Base-by-base conservation (phyloP, 2,113 vertebrate genomes). In the Synodontis membranacea region DNA sequence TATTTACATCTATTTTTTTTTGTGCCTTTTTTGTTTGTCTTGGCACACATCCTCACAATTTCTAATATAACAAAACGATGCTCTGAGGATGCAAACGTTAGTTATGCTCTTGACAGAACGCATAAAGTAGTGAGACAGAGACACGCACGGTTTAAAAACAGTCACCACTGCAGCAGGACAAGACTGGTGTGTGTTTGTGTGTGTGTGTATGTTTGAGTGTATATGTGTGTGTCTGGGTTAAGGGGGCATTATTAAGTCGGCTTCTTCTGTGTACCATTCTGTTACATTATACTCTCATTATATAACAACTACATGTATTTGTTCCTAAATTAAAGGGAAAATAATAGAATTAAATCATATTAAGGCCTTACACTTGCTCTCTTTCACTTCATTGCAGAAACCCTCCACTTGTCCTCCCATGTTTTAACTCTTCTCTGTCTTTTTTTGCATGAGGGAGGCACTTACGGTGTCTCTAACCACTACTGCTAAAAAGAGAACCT, bases 31-130 rank as follows among this genome's bases (percentile, higher is more conserved):
- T 76, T 87, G 80, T 90, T 75, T 78, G 50, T 82, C 64, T 74
- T 56, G 82, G 74, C 70, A 50, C 46, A 84, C 58, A 42, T 72
- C 17, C 50, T 83, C 9, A 25, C 46, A 12, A 64, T 74, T 85
- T 85, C 5, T 31, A 19, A 72, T 74, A 83, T 89, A 60, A 87
- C 68, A 86, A 80, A 93, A 93, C 90, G 91, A 90, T 93, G 88
- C 89, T 93, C 92, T 92, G 87, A 91, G 92, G 92, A 93, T 93
- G 93, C 91, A 91, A 91, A 94, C 94, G 92, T 92, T 94, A 94
- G 94, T 94, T 93, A 92, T 91, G 93, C 93, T 92, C 93, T 92
- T 90, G 89, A 93, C 90, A 91, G 90, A 92, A 92, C 93, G 82
- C 88, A 88, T 90, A 92, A 88, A 91, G 91, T 89, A 92, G 44